phyloP scores from a whole-genome alignment of 2,888 invertebrate species.

The Diaphora mendica region DNA sequence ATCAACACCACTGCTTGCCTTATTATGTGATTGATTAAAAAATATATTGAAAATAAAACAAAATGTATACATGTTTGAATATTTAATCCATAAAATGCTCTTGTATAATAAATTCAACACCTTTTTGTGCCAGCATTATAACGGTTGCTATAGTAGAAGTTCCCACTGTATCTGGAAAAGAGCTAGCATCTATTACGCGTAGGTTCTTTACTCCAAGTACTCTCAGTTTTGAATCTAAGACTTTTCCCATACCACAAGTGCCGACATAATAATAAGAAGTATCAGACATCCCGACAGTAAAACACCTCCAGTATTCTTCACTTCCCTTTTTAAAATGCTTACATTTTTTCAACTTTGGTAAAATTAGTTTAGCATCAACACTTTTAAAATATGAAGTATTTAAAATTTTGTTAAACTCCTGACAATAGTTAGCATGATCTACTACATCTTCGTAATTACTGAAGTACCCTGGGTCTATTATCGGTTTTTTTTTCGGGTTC shows the following conservation, averaged over 20 bases:
- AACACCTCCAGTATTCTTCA: constrained; percentile 10
- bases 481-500: constrained; percentile 21
- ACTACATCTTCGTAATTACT: not conserved
- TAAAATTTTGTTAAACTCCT: constrained; percentile 4
- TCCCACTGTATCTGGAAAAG: constrained; percentile 7
- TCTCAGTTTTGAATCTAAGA: constrained; percentile 1
- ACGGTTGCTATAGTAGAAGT: constrained; percentile 7
- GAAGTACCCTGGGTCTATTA: constrained; percentile 6
- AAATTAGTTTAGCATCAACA: not conserved
- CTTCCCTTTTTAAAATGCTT: not conserved
- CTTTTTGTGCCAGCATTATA: constrained; percentile 14
- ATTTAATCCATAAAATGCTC: constrained; percentile 4
- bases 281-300: not conserved
- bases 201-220: constrained; percentile 1
- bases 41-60: not conserved
- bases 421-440: constrained; percentile 1
- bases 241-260: constrained; percentile 8
- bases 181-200: constrained; percentile 12
- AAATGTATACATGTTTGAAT: not conserved
- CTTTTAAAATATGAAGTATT: constrained; percentile 2
- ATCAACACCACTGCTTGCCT: no score
- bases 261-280: constrained; percentile 9
- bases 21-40: no score
- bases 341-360: not conserved
- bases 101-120: constrained; percentile 16